Evolutionary conservation across 1,140 invertebrate species (phyloP).

Genomic region (Physella acuta): DNA sequence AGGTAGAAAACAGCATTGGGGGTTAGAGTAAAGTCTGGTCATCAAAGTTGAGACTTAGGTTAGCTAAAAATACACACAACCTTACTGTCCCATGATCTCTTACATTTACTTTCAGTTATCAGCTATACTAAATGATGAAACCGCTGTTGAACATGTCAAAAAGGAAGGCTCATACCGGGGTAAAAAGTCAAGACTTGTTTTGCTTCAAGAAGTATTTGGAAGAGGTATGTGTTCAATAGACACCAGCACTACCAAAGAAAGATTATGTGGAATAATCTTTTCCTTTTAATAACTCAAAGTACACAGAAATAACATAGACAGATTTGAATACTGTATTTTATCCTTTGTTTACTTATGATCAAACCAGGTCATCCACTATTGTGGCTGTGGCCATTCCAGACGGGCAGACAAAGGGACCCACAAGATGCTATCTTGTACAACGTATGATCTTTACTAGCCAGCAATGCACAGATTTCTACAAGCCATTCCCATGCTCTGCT

Average conservation of each 20-base stretch:
- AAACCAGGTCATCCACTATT: slow-evolving; percentile 42
- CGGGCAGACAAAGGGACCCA: neutral
- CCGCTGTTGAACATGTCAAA: slow-evolving; percentile 77
- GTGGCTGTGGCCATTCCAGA: slow-evolving; percentile 46
- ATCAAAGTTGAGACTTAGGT: too few species aligned
- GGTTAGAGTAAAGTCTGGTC: too few species aligned
- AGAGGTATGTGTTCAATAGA: slow-evolving; percentile 60
- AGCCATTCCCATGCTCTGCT: too few species aligned
- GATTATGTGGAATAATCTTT: neutral
- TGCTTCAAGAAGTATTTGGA: slow-evolving; percentile 80
- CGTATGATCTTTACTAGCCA: slow-evolving; percentile 5
- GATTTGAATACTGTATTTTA: neutral
- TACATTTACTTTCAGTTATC: slow-evolving; percentile 57
- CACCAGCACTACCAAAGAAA: neutral
- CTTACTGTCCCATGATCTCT: too few species aligned
- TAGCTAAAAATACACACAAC: too few species aligned
- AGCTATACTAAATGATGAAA: slow-evolving; percentile 81
- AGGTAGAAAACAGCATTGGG: too few species aligned
- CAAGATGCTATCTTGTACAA: slow-evolving; percentile 8
- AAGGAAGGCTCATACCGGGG: slow-evolving; percentile 70
- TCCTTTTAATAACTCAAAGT: neutral
- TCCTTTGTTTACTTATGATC: neutral
- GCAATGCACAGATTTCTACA: too few species aligned
- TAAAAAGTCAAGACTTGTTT: slow-evolving; percentile 69
- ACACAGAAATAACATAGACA: neutral